These are phyloP conservation scores for mouse (Mus musculus) DNA, from an alignment of 2,113 vertebrate genomes.

Conservation along the genomic window DNA sequence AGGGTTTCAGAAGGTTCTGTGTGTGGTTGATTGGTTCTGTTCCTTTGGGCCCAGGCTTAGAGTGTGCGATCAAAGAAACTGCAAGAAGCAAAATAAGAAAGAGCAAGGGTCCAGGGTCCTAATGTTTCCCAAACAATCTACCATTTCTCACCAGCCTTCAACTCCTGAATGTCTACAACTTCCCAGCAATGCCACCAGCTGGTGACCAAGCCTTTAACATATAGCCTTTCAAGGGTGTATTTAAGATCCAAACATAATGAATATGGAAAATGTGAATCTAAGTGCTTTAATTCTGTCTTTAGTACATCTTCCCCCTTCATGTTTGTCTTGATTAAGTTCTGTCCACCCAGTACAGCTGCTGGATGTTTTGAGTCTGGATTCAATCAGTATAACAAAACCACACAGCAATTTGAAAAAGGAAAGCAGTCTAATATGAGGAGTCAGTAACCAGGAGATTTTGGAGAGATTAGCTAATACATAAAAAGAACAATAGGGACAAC, in stretches of 20 bases:
- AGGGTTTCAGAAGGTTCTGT: neutral
- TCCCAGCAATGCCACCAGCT: neutral
- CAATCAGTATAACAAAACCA: slow-evolving; percentile 10
- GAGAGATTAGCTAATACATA: neutral
- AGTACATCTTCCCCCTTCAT: neutral
- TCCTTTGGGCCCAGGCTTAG: neutral
- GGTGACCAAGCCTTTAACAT: neutral
- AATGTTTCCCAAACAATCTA: neutral
- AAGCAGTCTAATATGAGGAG: neutral
- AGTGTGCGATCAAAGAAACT: too few relatives aligned
- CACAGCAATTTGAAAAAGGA: neutral
- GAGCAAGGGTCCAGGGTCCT: neutral
- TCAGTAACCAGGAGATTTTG: neutral
- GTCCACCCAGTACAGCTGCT: neutral
- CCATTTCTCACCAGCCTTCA: neutral
- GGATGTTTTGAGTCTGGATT: neutral
- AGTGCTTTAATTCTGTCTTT: neutral
- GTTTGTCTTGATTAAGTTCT: neutral
- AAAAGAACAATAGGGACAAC: neutral
- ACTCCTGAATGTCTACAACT: neutral
- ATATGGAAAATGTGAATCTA: neutral
- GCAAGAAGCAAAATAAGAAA: neutral
- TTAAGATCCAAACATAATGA: neutral
- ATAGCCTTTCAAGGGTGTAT: neutral
- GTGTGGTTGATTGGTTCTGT: neutral